A percentile compares a stretch with the other conserved stretches of the same genome.
phyloP scores from a whole-genome alignment of 2,888 invertebrate species.

The Cheilosia scutellata region DNA sequence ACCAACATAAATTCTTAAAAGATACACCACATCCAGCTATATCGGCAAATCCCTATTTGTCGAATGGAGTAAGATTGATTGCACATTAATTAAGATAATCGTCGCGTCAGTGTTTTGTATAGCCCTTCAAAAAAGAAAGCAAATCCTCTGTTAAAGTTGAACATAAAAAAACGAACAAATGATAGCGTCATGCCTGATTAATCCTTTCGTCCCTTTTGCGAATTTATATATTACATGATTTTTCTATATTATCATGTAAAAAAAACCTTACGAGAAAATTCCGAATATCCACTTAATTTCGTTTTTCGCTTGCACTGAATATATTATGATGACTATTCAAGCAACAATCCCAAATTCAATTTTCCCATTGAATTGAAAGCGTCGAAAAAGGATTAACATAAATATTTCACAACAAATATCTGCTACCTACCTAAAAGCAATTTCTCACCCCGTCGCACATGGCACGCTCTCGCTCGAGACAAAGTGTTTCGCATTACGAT shows the following conservation, averaged over 20 bases:
- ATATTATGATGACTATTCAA: constrained; percentile 37
- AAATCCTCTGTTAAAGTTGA: constrained; percentile 1
- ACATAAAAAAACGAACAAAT: constrained; percentile 16
- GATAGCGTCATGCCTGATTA: constrained; percentile 36
- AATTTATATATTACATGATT: background rate
- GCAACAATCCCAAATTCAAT: constrained; percentile 38
- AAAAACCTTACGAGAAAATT: background rate
- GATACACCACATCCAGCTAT: background rate
- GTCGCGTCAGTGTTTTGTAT: constrained; percentile 32
- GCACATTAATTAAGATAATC: constrained; percentile 62
- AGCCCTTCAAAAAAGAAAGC: constrained; percentile 9
- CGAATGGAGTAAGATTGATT: constrained; percentile 68
- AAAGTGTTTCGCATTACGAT: constrained; percentile 54
- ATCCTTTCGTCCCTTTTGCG: constrained; percentile 32
- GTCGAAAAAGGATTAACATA: constrained; percentile 62
- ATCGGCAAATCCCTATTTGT: constrained; percentile 39
- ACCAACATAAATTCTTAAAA: constrained; percentile 1
- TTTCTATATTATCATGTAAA: background rate
- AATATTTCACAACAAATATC: constrained; percentile 54
- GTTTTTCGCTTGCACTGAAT: constrained; percentile 21
- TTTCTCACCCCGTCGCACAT: constrained; percentile 37
- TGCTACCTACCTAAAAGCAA: constrained; percentile 22
- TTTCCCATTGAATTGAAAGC: constrained; percentile 43
- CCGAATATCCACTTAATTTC: constrained; percentile 11
- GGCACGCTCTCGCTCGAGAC: constrained; percentile 44